Evolutionary conservation across 2,888 invertebrate species (phyloP).

Genomic region (Tetramorium bicarinatum): DNA sequence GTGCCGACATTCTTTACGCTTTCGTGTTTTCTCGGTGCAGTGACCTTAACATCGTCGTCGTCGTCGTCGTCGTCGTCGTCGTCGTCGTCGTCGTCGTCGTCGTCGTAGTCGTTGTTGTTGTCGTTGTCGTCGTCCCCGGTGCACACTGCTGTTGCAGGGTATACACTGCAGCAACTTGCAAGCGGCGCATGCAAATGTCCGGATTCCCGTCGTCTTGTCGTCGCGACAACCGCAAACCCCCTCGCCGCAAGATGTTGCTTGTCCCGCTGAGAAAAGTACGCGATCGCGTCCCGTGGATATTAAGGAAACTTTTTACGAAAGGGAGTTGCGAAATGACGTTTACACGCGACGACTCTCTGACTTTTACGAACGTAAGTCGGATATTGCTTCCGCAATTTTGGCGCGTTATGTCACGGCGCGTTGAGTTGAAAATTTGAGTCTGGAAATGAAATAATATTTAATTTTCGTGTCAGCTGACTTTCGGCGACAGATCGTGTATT

Average conservation of each 20-base stretch:
- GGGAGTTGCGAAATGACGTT: constrained; percentile 27
- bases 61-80: constrained; percentile 41
- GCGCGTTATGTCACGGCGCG: background rate
- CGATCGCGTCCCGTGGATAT: constrained; percentile 49
- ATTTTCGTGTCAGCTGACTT: background rate
- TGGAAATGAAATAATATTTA: constrained; percentile 3
- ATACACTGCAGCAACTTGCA: constrained; percentile 51
- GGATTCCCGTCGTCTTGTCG: constrained; percentile 40
- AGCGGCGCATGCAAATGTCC: constrained; percentile 64
- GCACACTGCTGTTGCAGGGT: constrained; percentile 43
- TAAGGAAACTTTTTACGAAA: constrained; percentile 45
- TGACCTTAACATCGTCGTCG: constrained; percentile 54
- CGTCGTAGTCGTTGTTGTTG: constrained; percentile 38
- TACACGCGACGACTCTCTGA: constrained; percentile 43
- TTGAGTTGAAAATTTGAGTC: constrained; percentile 14
- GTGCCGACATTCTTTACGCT: constrained; percentile 56
- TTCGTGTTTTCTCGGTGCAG: constrained; percentile 52
- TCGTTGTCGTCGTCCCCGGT: constrained; percentile 36
- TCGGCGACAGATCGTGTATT: background rate
- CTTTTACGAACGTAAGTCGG: constrained; percentile 36
- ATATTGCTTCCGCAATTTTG: constrained; percentile 35
- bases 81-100: constrained; percentile 31
- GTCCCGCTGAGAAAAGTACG: constrained; percentile 38
- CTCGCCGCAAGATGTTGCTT: constrained; percentile 48
- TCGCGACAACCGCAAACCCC: constrained; percentile 58